Evolutionary conservation across 2,888 invertebrate genomes (phyloP), one percentile per base, ranked within the genome.

Genomic region (Agrochola macilenta): DNA sequence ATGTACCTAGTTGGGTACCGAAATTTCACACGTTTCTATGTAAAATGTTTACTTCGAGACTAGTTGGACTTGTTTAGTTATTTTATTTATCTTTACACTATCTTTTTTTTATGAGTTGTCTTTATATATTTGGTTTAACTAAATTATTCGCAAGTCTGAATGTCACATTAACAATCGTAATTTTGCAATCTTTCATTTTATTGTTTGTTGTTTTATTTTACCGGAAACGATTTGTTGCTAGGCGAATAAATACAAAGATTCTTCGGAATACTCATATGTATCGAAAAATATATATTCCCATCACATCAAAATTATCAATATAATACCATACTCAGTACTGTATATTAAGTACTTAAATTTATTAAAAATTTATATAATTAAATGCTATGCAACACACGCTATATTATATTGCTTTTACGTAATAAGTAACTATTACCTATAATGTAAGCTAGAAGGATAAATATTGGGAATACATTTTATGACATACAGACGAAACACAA

Each of bases 21-120:
- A 68, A 12, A 66, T 35, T 61, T 58, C 76, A 35, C 71, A 72
- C 39, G 54, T 77, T 71, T 82, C 52, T 76, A 70, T 71, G 80
- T 60, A 57, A 72, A 54, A 46, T 70, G 20, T 11, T 17, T 26
- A 71, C 9, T 64, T 46, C n/a, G 26, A 30, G 60, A 64, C 26
- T 52, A 0, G 14, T 58, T 3, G n/a, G n/a, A n/a, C n/a, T n/a
- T n/a, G n/a, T n/a, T n/a, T 52, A 0, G 14, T 58, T 3, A 54
- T 54, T 76, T 75, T 54, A 60, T 60, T 30, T 26, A 61, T n/a
- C 5, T 57, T 57, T 14, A 39, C 26, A n/a, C 7, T 2, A 11
- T 46, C 0, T n/a, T 65, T 75, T 43, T 60, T 43, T 35, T 23
- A 46, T 30, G 30, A 30, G 30, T 30, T 30, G 30, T 30, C 30